Evolutionary conservation across 2,113 vertebrate genomes (phyloP).

Genomic region (Xiphophorus hellerii): DNA sequence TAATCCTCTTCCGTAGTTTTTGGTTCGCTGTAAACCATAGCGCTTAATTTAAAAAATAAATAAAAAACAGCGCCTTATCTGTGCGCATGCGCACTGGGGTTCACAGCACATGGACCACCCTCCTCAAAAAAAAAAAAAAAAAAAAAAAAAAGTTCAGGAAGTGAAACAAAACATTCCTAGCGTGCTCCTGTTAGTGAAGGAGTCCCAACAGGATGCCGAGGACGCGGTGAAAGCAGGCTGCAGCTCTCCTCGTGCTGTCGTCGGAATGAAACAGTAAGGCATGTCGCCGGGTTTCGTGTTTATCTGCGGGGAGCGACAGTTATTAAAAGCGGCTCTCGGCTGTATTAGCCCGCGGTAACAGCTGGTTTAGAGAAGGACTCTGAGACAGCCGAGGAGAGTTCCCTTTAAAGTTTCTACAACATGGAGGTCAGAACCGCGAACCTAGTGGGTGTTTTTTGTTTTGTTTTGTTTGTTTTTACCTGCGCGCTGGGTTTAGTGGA

Average conservation of each 20-base stretch:
- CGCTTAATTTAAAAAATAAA: neutral
- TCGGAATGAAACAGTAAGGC: slow-evolving; percentile 65
- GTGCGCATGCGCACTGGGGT: slow-evolving; percentile 53
- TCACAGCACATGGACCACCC: slow-evolving; percentile 67
- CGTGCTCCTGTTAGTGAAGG: slow-evolving; percentile 32
- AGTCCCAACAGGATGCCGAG: slow-evolving; percentile 55
- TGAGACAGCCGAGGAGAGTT: neutral
- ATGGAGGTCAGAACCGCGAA: neutral
- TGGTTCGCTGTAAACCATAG: neutral
- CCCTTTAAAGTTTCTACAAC: fast-evolving
- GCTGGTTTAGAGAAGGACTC: slow-evolving; percentile 1
- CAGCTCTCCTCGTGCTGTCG: slow-evolving; percentile 23
- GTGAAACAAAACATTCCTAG: slow-evolving; percentile 74
- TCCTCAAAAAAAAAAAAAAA: slow-evolving; percentile 30
- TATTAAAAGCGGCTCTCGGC: slow-evolving; percentile 17
- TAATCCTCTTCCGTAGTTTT: neutral
- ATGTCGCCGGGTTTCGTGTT: neutral
- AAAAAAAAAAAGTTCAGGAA: slow-evolving; percentile 65
- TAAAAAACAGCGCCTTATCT: neutral
- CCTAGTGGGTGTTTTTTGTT: neutral
- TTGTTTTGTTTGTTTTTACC: neutral
- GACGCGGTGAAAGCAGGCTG: slow-evolving; percentile 24
- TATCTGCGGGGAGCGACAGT: slow-evolving; percentile 4
- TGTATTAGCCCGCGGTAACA: slow-evolving; percentile 40
- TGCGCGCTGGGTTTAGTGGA: neutral